Percentiles rank a stretch among this genome's conserved stretches.
phyloP scores from a whole-genome alignment of 2,888 invertebrate genomes.

The Peribatodes rhomboidaria region DNA sequence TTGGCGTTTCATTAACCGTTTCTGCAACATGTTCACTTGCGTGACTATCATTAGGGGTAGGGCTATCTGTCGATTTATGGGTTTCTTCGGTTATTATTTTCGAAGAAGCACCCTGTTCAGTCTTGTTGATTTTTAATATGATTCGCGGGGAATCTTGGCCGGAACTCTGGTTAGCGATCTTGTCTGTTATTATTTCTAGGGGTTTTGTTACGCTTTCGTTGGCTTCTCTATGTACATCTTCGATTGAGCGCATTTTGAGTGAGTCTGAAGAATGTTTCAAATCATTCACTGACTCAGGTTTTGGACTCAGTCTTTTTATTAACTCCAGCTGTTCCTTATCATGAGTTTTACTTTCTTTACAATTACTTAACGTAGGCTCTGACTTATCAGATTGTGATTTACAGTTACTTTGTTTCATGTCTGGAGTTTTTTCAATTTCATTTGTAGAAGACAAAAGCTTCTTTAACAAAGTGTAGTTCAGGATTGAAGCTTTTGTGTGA shows the following conservation, averaged over 20 bases:
- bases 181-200: constrained; percentile 81
- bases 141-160: constrained; percentile 86
- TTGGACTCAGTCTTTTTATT: constrained; percentile 47
- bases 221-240: constrained; percentile 63
- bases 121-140: constrained; percentile 89
- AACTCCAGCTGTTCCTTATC: constrained; percentile 31
- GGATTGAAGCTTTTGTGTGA: constrained; percentile 55
- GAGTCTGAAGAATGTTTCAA: constrained; percentile 49
- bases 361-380: constrained; percentile 49
- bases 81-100: constrained; percentile 81
- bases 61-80: constrained; percentile 59
- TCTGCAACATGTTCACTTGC: constrained; percentile 66
- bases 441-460: constrained; percentile 76
- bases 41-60: constrained; percentile 53
- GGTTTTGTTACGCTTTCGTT: constrained; percentile 75
- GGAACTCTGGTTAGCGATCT: constrained; percentile 70
- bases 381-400: constrained; percentile 52
- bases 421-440: constrained; percentile 63
- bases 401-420: constrained; percentile 56
- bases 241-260: constrained; percentile 56
- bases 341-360: constrained; percentile 48
- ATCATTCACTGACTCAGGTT: constrained; percentile 56
- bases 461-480: constrained; percentile 79
- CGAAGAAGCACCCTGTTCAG: constrained; percentile 82
- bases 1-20: constrained; percentile 64